Evolutionary conservation across 2,113 vertebrate genomes (phyloP), one percentile per base, ranked within the genome.

Genomic region (Vicugna pacos): DNA sequence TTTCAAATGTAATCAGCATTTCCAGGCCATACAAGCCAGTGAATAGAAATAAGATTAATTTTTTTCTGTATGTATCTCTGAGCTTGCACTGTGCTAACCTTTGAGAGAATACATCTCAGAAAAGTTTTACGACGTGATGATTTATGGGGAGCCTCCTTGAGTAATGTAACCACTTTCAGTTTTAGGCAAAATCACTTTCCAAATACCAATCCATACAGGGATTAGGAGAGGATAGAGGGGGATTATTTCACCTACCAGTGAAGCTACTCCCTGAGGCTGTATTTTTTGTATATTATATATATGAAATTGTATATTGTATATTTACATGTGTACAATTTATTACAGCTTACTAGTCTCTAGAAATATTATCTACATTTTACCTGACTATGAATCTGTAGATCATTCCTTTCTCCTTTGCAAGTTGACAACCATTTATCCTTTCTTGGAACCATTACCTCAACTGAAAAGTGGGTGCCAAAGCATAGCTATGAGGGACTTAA

Each of bases 401-500:
- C 9, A 65, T 38, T 77, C 5, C 8, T 64, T 93, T 62, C 15
- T 76, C 15, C 6, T 81, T 48, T 65, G 2, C 48, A 76, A 58
- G 8, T 32, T 73, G 67, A 15, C 11, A 67, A 46, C 4, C 11
- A 54, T 4, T 56, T 81, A 77, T 50, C 4, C 7, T 76, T 92
- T 60, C 38, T 42, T 60, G 7, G 52, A 76, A 76, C 4, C 2
- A 13, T 6, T 14, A 65, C 60, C 72, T 70, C 16, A 42, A 8
- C 14, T 28, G 35, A 7, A 5, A 0, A 1, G 35, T 2, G 13
- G 15, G 30, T 6, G 12, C 4, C 14, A 50, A 35, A 28, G 46
- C 42, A 88, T 1, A 79, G 10, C 6, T 64, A 24, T 38, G 15
- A 83, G 15, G 9, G 32, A 73, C 12, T 46, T 94, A 50, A 72